A percentile compares a stretch with the other conserved stretches of the same genome.
phyloP scores from a whole-genome alignment of 2,888 invertebrate genomes.

The Punctoribates punctum region DNA sequence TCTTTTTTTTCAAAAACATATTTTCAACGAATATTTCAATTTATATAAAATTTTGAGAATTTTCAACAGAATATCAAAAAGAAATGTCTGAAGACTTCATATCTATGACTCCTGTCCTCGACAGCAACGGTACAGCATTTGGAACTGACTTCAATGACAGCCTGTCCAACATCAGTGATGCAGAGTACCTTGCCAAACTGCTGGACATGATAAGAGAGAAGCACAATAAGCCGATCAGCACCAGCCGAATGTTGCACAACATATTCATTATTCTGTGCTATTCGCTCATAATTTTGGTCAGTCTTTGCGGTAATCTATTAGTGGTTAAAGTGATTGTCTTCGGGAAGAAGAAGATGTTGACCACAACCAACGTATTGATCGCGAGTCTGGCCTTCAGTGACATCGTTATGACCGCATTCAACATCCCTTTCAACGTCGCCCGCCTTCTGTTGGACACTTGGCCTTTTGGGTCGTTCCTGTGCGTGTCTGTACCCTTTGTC shows the following conservation, averaged over 20 bases:
- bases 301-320: slow-evolving; percentile 54
- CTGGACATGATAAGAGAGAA: too few relatives aligned
- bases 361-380: slow-evolving; percentile 60
- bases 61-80: too few relatives aligned
- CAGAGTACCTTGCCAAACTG: too few relatives aligned
- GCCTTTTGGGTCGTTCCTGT: slow-evolving; percentile 56
- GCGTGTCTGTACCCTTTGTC: slow-evolving; percentile 55
- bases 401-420: slow-evolving; percentile 53
- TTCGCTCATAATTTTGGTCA: slow-evolving; percentile 56
- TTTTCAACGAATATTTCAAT: too few relatives aligned
- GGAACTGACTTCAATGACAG: too few relatives aligned
- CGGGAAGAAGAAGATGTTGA: slow-evolving; percentile 56
- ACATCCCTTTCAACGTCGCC: slow-evolving; percentile 54
- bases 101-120: too few relatives aligned
- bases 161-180: too few relatives aligned
- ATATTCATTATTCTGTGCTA: slow-evolving; percentile 52
- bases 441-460: slow-evolving; percentile 51
- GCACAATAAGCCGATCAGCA: too few relatives aligned
- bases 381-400: slow-evolving; percentile 59
- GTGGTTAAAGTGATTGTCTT: slow-evolving; percentile 59
- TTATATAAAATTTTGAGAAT: too few relatives aligned
- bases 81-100: too few relatives aligned
- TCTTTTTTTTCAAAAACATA: too few relatives aligned
- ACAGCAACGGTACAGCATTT: too few relatives aligned
- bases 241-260: slow-evolving; percentile 20